Conservation (phyloP, 2,888 invertebrate genomes). For the Eristalinus sepulchralis region DNA sequence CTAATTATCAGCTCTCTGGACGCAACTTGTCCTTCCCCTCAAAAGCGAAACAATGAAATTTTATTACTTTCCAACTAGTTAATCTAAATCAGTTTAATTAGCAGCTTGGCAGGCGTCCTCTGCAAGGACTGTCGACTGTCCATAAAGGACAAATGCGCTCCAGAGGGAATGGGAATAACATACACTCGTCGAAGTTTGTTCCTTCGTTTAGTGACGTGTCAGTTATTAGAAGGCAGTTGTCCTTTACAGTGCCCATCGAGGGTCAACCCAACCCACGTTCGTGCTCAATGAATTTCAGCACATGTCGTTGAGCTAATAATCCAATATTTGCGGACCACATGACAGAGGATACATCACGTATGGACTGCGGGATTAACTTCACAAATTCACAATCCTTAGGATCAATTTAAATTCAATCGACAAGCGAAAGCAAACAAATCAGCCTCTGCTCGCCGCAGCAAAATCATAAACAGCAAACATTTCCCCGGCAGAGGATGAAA, state of each 20-base stretch:
- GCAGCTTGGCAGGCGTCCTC: neutral
- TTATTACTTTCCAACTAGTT: neutral
- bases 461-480: conserved; percentile 61
- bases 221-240: neutral
- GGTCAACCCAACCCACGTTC: neutral
- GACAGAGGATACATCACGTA: neutral
- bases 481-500: conserved; percentile 18
- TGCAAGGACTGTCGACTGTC: neutral
- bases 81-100: neutral
- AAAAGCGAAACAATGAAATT: neutral
- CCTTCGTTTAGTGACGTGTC: neutral
- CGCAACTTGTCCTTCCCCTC: neutral
- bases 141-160: neutral
- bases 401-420: conserved; percentile 48
- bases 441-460: conserved; percentile 29
- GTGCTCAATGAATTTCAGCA: conserved; percentile 29
- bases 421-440: conserved; percentile 44
- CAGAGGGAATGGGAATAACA: neutral
- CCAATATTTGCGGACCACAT: conserved; percentile 14
- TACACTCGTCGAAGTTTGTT: neutral
- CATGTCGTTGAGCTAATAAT: neutral
- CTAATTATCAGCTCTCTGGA: conserved; percentile 2
- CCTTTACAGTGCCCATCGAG: no score
- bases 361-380: conserved; percentile 29
- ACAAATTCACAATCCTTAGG: conserved; percentile 24